Conservation (phyloP, 2,113 vertebrate genomes). For the Epinephelus cyanopodus region DNA sequence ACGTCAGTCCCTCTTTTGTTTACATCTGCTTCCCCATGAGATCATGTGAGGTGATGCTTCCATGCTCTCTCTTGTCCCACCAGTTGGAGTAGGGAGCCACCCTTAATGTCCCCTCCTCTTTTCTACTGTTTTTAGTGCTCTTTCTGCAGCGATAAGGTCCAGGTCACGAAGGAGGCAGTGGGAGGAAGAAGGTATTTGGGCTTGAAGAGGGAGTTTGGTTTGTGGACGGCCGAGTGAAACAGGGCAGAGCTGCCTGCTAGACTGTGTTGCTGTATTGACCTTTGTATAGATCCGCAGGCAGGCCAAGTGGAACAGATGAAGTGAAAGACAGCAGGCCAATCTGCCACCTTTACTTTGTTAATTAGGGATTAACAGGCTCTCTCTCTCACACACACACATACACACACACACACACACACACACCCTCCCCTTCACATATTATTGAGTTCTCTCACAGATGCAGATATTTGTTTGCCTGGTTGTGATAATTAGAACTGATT, state of each 20-base stretch:
- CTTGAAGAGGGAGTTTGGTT: background rate
- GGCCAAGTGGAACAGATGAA: constrained; percentile 52
- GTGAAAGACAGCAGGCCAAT: constrained; percentile 38
- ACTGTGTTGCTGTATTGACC: constrained; percentile 53
- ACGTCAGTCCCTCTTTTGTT: too few relatives aligned
- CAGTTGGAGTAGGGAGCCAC: background rate
- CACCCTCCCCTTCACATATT: constrained; percentile 1
- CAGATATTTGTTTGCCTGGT: constrained; percentile 27
- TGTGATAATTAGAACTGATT: constrained; percentile 35
- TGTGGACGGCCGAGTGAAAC: constrained; percentile 11
- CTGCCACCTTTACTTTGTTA: constrained; percentile 59
- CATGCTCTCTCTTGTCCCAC: background rate
- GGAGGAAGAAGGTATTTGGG: background rate
- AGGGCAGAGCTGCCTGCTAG: constrained; percentile 1
- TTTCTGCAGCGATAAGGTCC: constrained; percentile 32
- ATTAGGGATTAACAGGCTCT: constrained; percentile 51
- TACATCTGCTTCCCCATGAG: too few relatives aligned
- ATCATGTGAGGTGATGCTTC: too few relatives aligned
- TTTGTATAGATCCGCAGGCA: constrained; percentile 49
- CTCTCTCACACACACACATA: constrained; percentile 3
- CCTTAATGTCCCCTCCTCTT: background rate
- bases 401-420: background rate
- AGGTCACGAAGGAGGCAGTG: background rate
- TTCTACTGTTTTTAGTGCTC: background rate
- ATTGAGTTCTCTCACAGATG: constrained; percentile 15